Conservation (phyloP, 1,140 invertebrate genomes). For the Belonocnema kinseyi region DNA sequence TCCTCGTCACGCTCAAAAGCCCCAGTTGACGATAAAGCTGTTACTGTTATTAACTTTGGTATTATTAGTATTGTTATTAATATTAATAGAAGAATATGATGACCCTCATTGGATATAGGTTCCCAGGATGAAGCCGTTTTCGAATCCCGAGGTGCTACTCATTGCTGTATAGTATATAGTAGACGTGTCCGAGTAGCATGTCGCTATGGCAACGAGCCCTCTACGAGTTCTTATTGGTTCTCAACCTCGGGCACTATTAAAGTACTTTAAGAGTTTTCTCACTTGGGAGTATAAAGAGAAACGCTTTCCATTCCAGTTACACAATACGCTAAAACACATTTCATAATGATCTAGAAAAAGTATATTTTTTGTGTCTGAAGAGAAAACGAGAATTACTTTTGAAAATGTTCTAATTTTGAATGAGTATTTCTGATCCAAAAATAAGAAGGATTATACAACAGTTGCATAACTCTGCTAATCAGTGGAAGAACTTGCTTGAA, state of each 20-base stretch:
- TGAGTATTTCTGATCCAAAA: too few species aligned
- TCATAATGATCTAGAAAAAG: slow-evolving; percentile 19
- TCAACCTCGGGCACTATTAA: slow-evolving; percentile 3
- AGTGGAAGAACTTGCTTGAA: too few species aligned
- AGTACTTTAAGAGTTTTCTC: slow-evolving; percentile 22
- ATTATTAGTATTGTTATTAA: slow-evolving; percentile 5
- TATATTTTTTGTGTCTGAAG: not conserved
- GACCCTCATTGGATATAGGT: not conserved
- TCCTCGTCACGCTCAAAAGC: not conserved
- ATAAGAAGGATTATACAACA: too few species aligned
- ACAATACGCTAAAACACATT: slow-evolving; percentile 14
- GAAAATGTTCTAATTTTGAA: too few species aligned
- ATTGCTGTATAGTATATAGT: slow-evolving; percentile 35
- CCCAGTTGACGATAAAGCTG: not conserved
- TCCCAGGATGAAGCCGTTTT: slow-evolving; percentile 18
- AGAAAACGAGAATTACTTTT: too few species aligned
- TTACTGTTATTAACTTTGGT: not conserved
- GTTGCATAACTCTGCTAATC: too few species aligned
- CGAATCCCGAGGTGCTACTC: slow-evolving; percentile 43
- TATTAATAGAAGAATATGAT: slow-evolving; percentile 4
- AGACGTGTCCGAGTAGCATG: slow-evolving; percentile 53
- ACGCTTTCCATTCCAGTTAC: slow-evolving; percentile 11
- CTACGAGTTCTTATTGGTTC: slow-evolving; percentile 24
- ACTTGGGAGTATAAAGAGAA: not conserved
- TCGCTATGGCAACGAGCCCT: slow-evolving; percentile 53